These are phyloP conservation scores for Oryctolagus cuniculus DNA, from an alignment of 2,113 vertebrate genomes.

Conservation along the genomic window DNA sequence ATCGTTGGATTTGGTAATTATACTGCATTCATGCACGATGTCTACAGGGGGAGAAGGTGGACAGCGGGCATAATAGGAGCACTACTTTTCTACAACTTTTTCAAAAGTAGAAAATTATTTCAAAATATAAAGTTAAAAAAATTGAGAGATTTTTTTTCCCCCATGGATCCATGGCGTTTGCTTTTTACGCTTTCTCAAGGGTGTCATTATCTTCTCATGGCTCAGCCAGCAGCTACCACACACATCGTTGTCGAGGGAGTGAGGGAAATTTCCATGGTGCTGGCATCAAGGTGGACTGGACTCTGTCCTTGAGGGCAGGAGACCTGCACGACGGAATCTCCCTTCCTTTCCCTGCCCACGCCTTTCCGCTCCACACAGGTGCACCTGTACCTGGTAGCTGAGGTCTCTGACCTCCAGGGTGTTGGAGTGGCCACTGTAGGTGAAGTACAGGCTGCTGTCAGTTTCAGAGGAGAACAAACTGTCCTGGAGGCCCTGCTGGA, in stretches of 20 bases:
- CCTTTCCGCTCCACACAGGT: not conserved
- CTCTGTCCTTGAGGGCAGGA: not conserved
- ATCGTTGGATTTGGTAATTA: not conserved
- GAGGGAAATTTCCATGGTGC: not conserved
- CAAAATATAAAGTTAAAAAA: constrained; percentile 3
- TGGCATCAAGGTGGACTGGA: not conserved
- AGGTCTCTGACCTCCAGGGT: constrained; percentile 94
- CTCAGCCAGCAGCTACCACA: not conserved
- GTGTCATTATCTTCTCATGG: fast-evolving
- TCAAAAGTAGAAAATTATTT: constrained; percentile 50
- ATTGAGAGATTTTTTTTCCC: not conserved
- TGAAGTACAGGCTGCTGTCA: constrained; percentile 97
- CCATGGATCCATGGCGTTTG: not conserved
- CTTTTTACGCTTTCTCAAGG: not conserved
- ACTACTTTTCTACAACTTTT: not conserved
- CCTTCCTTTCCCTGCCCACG: not conserved
- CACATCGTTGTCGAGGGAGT: too few species aligned
- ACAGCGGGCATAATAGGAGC: not conserved
- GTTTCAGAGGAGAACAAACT: constrained; percentile 93
- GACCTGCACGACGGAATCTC: not conserved
- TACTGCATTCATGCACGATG: not conserved
- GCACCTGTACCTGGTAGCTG: constrained; percentile 92
- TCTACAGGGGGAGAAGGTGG: not conserved
- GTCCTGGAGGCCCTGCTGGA: constrained; percentile 83
- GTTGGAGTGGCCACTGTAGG: constrained; percentile 93